Conservation (phyloP, 2,797 vertebrate genomes). For the Myotis daubentonii region DNA sequence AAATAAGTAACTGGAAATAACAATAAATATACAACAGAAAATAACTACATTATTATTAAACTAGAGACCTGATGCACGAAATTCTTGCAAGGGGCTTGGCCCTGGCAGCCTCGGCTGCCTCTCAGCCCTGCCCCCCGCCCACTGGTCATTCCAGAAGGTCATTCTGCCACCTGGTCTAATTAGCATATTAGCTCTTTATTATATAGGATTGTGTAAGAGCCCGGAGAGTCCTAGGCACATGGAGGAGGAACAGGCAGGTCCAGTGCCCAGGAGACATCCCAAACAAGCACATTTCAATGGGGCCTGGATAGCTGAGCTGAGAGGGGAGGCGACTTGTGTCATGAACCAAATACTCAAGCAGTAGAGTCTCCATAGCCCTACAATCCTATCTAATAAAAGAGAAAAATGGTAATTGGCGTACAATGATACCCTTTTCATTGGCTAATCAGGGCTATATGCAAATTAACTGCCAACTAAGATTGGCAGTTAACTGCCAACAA, state of each 20-base stretch:
- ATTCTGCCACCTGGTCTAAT: rapidly evolving
- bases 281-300: not conserved
- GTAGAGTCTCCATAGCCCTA: not conserved
- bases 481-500: no score
- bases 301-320: not conserved
- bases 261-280: not conserved
- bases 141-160: no score
- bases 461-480: no score
- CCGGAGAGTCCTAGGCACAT: not conserved
- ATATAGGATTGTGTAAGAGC: not conserved
- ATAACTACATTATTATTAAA: not conserved
- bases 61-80: no score
- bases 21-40: slow-evolving; percentile 17
- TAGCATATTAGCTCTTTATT: no score
- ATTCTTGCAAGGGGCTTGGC: no score
- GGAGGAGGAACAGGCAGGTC: not conserved
- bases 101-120: no score
- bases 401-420: no score
- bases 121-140: no score
- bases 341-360: not conserved
- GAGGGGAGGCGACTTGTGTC: not conserved
- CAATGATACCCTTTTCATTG: no score
- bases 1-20: slow-evolving; percentile 41
- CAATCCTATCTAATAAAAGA: no score
- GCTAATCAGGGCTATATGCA: no score